Base-by-base conservation (phyloP, 2,797 vertebrate genomes). In the Lates japonicus region DNA sequence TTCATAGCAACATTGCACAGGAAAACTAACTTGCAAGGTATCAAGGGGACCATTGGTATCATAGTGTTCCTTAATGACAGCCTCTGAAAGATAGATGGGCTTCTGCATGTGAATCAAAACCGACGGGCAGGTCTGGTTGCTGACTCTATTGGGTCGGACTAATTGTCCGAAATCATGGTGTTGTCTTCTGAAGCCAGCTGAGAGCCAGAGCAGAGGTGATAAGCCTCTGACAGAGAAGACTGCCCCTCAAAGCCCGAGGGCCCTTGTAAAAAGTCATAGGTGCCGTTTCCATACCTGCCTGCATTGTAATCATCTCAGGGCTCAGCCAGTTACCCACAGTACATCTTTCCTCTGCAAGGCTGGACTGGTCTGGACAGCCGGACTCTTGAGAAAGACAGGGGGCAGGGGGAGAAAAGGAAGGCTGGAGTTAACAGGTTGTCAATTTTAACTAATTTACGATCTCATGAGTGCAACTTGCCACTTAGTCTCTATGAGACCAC, bases 301-400 rank as follows among this genome's bases (percentile, higher is more conserved):
- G 70, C 84, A 89, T 74, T 91, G 85, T 88, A 92, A 93, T 93
- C 80, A 89, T 83, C 63, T 62, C 49, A 72, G 64, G n/a, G 48
- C 35, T 77, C 69, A 71, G 70, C 64, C 41, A 81, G 44, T 83
- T 88, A 69, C 76, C 73, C 72, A 85, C 64, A 76, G 70, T 57
- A 22, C 79, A 72, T 52, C 69, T 78, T 72, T 77, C 57, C 62
- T 33, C 69, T 85, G 78, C 84, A 92, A 76, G 84, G 86, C 81
- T 81, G 75, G 70, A 80, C 83, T 78, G 77, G 80, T 83, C 82
- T 80, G 63, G 83, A 82, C 74, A 73, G 74, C 49, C 37, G 9
- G 67, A 76, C 64, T 39, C 41, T 29, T 75, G 63, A 83, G 59
- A 73, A 58, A 58, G 63, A 59, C 64, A 73, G 20, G n/a, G 68